phyloP scores from a whole-genome alignment of 1,140 invertebrate genomes.

The Popillia japonica region DNA sequence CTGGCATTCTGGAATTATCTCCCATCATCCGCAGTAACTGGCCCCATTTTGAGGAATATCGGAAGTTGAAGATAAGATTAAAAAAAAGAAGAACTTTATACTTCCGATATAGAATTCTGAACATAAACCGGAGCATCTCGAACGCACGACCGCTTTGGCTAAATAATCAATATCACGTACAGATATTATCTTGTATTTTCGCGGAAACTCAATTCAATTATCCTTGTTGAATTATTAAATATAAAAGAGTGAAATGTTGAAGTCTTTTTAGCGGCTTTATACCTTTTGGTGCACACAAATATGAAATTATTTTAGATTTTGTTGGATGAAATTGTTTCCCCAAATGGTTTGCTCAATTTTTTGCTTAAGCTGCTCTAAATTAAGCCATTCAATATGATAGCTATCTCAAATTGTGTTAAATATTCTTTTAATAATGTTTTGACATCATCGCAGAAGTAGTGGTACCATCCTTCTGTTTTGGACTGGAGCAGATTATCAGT shows the following conservation, averaged over 20 bases:
- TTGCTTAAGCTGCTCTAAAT: too few relatives aligned
- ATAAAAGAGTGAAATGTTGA: too few relatives aligned
- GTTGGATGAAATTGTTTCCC: not conserved
- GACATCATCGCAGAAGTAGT: too few relatives aligned
- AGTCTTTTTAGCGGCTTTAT: too few relatives aligned
- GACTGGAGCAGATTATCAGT: too few relatives aligned
- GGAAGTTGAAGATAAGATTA: not conserved
- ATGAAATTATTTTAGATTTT: not conserved
- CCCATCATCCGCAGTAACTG: slow-evolving; percentile 30
- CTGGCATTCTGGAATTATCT: slow-evolving; percentile 2
- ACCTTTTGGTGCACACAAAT: too few relatives aligned
- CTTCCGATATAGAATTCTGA: not conserved
- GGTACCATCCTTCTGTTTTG: too few relatives aligned
- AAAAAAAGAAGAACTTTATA: not conserved
- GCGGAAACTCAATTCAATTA: not conserved
- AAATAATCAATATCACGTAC: not conserved
- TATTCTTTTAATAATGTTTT: too few relatives aligned
- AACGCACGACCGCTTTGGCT: not conserved
- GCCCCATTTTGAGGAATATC: slow-evolving; percentile 21
- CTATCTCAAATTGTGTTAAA: too few relatives aligned
- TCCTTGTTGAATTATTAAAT: not conserved
- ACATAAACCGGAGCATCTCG: not conserved
- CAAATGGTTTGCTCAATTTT: too few relatives aligned
- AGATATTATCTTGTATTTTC: not conserved
- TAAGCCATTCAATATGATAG: too few relatives aligned